These are phyloP conservation scores for Lasius platythorax DNA, from an alignment of 2,888 invertebrate genomes.

Conservation along the genomic window DNA sequence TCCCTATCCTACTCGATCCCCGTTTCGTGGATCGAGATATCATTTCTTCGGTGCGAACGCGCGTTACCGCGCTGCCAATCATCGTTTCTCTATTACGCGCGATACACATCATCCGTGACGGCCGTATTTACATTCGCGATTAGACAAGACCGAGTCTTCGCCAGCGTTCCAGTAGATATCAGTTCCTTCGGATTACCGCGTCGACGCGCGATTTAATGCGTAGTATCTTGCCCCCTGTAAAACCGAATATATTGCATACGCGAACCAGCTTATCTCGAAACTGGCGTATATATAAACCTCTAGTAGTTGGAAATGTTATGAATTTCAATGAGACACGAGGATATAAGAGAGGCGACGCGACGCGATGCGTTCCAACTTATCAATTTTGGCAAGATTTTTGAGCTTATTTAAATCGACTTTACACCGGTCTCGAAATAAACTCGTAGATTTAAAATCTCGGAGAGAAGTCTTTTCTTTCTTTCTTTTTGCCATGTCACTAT, in stretches of 20 bases:
- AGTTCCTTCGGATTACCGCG: slow-evolving; percentile 32
- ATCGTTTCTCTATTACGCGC: slow-evolving; percentile 52
- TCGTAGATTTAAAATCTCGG: not conserved
- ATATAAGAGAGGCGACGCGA: slow-evolving; percentile 5
- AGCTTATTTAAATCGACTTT: slow-evolving; percentile 28
- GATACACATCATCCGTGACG: slow-evolving; percentile 49
- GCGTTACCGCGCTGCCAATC: slow-evolving; percentile 55
- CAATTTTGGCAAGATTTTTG: slow-evolving; percentile 42
- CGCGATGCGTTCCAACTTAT: slow-evolving; percentile 1
- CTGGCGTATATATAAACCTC: slow-evolving; percentile 5
- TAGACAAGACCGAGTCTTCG: slow-evolving; percentile 14
- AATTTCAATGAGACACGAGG: slow-evolving; percentile 37
- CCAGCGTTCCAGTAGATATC: slow-evolving; percentile 1
- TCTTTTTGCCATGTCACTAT: not conserved
- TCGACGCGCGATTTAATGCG: slow-evolving; percentile 38
- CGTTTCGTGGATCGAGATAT: slow-evolving; percentile 64
- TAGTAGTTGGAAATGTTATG: slow-evolving; percentile 22
- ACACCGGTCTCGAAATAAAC: not conserved
- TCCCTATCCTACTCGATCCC: slow-evolving; percentile 31
- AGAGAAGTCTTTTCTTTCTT: not conserved
- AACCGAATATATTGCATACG: not conserved
- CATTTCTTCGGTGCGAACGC: slow-evolving; percentile 58
- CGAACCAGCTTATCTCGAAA: slow-evolving; percentile 29
- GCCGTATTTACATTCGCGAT: slow-evolving; percentile 50
- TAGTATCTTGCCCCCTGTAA: slow-evolving; percentile 11